phyloP scores from a whole-genome alignment of 2,113 vertebrate genomes.

The Megalops atlanticus region DNA sequence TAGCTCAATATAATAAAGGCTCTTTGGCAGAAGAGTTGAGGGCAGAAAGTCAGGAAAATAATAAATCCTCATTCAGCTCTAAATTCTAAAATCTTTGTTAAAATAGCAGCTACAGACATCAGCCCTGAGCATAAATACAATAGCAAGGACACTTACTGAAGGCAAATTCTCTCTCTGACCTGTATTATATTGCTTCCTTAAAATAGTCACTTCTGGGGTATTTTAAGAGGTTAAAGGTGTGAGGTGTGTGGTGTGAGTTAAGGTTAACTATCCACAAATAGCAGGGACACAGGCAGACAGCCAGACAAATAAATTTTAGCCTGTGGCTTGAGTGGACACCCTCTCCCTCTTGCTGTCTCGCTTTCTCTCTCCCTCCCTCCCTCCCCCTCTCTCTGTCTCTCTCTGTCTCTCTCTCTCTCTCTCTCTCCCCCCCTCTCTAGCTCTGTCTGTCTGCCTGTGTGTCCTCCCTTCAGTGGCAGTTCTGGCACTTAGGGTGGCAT shows the following conservation, averaged over 20 bases:
- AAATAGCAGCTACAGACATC: background rate
- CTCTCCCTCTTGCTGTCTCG: background rate
- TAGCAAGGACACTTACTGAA: constrained; percentile 8
- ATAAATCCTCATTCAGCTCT: background rate
- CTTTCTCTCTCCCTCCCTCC: background rate
- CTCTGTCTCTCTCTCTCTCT: background rate
- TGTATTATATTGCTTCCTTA: constrained; percentile 10
- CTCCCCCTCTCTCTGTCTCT: background rate
- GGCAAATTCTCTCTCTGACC: background rate
- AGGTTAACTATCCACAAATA: background rate
- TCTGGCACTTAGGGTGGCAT: constrained; percentile 82
- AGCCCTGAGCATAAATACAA: constrained; percentile 15
- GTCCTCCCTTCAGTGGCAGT: constrained; percentile 75
- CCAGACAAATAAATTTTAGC: constrained; percentile 2
- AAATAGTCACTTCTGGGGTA: background rate
- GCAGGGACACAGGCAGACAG: background rate
- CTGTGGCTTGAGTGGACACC: background rate
- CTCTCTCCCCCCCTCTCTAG: too few relatives aligned
- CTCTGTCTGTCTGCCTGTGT: constrained; percentile 2
- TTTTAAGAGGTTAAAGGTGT: background rate
- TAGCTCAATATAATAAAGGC: background rate
- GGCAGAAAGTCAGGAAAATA: background rate
- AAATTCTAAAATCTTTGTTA: background rate
- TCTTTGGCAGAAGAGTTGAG: background rate
- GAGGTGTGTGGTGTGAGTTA: background rate